Evolutionary conservation across 2,113 vertebrate species (phyloP).

Genomic region (Tylochromis polylepis): DNA sequence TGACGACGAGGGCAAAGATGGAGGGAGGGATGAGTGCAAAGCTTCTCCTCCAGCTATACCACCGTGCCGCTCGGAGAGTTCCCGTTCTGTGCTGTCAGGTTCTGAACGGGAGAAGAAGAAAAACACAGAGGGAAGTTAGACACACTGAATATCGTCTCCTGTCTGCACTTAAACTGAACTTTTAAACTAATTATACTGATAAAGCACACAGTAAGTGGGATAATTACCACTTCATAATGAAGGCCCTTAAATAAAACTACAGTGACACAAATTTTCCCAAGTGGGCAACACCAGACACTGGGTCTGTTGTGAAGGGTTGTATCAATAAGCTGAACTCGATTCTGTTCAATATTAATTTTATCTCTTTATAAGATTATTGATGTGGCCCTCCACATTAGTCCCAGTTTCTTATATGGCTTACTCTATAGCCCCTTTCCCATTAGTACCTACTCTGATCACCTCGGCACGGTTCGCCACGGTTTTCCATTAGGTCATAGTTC

Average conservation of each 20-base stretch:
- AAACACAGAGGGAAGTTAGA: not conserved
- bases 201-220: not conserved
- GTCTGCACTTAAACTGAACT: fast-evolving
- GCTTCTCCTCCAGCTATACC: slow-evolving; percentile 74
- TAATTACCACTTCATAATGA: not conserved
- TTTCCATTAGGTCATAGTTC: not conserved
- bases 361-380: not conserved
- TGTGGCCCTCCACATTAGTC: not conserved
- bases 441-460: not conserved
- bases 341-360: not conserved
- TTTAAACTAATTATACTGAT: not conserved
- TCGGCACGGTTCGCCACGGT: not conserved
- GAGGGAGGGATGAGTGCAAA: slow-evolving; percentile 33
- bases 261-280: not conserved
- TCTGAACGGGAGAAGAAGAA: slow-evolving; percentile 59
- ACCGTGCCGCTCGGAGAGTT: slow-evolving; percentile 88
- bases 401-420: not conserved
- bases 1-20: not conserved
- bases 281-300: not conserved
- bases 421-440: not conserved
- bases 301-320: not conserved
- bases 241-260: not conserved
- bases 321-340: not conserved
- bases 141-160: not conserved
- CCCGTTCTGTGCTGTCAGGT: slow-evolving; percentile 82